Conservation (phyloP, 2,113 vertebrate species). For the Poecilia latipinna region DNA sequence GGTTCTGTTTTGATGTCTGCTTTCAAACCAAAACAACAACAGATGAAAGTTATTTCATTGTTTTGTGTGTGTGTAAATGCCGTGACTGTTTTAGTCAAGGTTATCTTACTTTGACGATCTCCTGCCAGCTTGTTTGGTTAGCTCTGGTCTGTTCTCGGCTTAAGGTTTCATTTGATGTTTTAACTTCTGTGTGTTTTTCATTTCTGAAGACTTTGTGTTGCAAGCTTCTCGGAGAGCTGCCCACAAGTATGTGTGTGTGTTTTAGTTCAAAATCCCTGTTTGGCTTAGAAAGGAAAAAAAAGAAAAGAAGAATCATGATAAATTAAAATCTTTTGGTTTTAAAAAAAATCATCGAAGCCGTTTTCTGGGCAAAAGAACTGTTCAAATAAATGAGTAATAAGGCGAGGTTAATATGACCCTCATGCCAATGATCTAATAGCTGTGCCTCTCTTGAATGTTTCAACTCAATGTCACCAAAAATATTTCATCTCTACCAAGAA, state of each 20-base stretch:
- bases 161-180: not conserved
- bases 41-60: too few relatives aligned
- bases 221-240: not conserved
- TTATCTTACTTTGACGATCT: too few relatives aligned
- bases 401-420: not conserved
- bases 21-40: too few relatives aligned
- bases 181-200: not conserved
- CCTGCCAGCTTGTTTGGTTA: too few relatives aligned
- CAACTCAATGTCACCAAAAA: constrained; percentile 52
- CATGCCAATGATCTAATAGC: not conserved
- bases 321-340: not conserved
- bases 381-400: not conserved
- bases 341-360: not conserved
- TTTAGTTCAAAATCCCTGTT: not conserved
- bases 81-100: too few relatives aligned
- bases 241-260: not conserved
- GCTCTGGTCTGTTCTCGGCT: too few relatives aligned
- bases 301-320: not conserved
- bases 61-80: too few relatives aligned
- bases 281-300: not conserved
- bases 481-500: constrained; percentile 60
- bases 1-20: not conserved
- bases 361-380: not conserved
- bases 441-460: constrained; percentile 30
- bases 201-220: not conserved